Conservation (phyloP, 2,888 invertebrate species). For the Anoncus sp. region DNA sequence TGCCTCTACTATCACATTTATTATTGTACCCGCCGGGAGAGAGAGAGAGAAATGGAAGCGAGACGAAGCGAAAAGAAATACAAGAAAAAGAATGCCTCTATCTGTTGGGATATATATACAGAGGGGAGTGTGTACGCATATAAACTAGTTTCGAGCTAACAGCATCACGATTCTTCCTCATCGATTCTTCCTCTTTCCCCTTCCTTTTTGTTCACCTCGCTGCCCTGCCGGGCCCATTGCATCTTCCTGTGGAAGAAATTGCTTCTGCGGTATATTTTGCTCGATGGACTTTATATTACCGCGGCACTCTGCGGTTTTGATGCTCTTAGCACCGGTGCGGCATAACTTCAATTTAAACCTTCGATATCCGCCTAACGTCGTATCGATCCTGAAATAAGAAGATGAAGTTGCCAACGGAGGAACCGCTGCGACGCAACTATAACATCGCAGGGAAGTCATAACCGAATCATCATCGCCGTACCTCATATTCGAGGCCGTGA, state of each 20-base stretch:
- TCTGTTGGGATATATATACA: slow-evolving; percentile 40
- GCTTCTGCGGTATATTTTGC: slow-evolving; percentile 51
- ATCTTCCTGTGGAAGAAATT: slow-evolving; percentile 53
- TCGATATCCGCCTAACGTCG: slow-evolving; percentile 3
- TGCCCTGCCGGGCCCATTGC: slow-evolving; percentile 21
- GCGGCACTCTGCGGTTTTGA: slow-evolving; percentile 38
- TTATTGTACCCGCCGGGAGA: slow-evolving; percentile 67
- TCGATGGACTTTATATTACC: slow-evolving; percentile 15
- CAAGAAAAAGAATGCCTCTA: slow-evolving; percentile 57
- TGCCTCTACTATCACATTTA: slow-evolving; percentile 72
- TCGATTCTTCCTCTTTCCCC: slow-evolving; percentile 30
- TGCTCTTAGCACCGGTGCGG: slow-evolving; percentile 36
- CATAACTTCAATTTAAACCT: slow-evolving; percentile 25
- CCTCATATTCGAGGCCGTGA: background rate
- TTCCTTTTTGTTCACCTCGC: background rate
- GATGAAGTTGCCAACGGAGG: background rate
- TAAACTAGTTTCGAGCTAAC: slow-evolving; percentile 59
- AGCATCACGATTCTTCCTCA: slow-evolving; percentile 54
- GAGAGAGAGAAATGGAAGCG: slow-evolving; percentile 44
- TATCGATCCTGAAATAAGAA: background rate
- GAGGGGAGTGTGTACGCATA: slow-evolving; percentile 27
- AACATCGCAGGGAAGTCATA: background rate
- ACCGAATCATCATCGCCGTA: background rate
- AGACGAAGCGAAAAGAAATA: slow-evolving; percentile 57
- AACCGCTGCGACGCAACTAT: background rate